Percentiles rank a stretch among this genome's conserved stretches.
Evolutionary conservation across 2,113 vertebrate genomes (phyloP).

Genomic region (Dasyurus viverrinus): DNA sequence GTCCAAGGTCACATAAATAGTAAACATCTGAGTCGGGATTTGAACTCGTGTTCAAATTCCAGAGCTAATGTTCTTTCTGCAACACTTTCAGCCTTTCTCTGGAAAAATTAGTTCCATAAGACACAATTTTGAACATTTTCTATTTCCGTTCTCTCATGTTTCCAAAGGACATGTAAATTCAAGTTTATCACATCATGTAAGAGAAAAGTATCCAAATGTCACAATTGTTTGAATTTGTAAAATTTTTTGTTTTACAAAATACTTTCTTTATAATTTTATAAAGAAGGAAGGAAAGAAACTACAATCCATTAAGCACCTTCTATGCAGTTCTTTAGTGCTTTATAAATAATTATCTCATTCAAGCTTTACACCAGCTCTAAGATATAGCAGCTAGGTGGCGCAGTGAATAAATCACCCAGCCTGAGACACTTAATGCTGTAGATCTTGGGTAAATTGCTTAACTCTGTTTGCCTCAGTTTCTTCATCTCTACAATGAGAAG

Average conservation of each 20-base stretch:
- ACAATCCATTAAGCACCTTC: neutral
- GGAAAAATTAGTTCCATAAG: neutral
- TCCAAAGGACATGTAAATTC: constrained; percentile 37
- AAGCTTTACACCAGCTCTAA: neutral
- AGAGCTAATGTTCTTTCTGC: neutral
- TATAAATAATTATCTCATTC: neutral
- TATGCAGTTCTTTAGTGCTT: neutral
- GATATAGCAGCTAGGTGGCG: neutral
- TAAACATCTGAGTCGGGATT: neutral
- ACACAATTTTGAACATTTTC: neutral
- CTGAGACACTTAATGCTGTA: too few species aligned
- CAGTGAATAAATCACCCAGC: too few species aligned
- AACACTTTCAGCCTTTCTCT: neutral
- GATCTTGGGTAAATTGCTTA: too few species aligned
- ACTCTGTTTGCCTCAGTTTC: too few species aligned
- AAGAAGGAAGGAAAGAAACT: neutral
- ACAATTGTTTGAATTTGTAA: neutral
- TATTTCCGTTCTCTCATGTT: constrained; percentile 33
- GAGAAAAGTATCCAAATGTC: constrained; percentile 1
- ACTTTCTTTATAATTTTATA: neutral
- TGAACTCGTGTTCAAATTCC: neutral
- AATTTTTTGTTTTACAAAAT: neutral
- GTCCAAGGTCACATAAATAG: neutral
- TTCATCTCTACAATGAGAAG: too few species aligned
- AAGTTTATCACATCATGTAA: neutral